A percentile compares a stretch with the other conserved stretches of the same genome.
Evolutionary conservation across 2,888 invertebrate species (phyloP).

Genomic region (Eristalis tenax): DNA sequence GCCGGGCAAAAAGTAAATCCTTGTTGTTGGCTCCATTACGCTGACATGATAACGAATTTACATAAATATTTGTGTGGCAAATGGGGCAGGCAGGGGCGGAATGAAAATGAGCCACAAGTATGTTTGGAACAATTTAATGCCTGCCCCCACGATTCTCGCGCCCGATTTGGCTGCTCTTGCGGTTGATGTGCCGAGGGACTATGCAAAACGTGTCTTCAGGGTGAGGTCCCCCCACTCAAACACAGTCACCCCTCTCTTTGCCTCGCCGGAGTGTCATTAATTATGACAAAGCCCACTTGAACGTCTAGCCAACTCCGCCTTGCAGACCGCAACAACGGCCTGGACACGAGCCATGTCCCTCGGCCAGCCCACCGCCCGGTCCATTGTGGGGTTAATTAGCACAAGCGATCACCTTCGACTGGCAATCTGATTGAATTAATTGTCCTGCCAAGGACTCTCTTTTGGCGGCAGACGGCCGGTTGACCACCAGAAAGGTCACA

Average conservation of each 20-base stretch:
- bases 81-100: background rate
- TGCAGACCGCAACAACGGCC: slow-evolving; percentile 3
- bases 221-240: background rate
- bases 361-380: background rate
- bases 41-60: slow-evolving; percentile 54
- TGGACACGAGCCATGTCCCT: background rate
- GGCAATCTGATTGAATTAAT: slow-evolving; percentile 50
- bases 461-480: background rate
- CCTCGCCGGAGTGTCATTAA: slow-evolving; percentile 23
- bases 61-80: slow-evolving; percentile 31
- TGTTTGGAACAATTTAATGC: slow-evolving; percentile 17
- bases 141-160: background rate
- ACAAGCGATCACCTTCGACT: slow-evolving; percentile 34
- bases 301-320: slow-evolving; percentile 21
- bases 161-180: background rate
- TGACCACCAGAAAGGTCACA: slow-evolving; percentile 14
- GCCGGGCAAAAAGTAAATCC: slow-evolving; percentile 51
- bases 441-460: background rate
- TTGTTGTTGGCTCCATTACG: slow-evolving; percentile 55
- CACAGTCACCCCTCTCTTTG: background rate
- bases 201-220: slow-evolving; percentile 32
- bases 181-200: slow-evolving; percentile 13
- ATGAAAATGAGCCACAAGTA: background rate
- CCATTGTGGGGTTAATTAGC: slow-evolving; percentile 50
- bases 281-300: slow-evolving; percentile 44